These are phyloP conservation scores for Adelges cooleyi DNA, from an alignment of 1,140 invertebrate species.

Conservation along the genomic window DNA sequence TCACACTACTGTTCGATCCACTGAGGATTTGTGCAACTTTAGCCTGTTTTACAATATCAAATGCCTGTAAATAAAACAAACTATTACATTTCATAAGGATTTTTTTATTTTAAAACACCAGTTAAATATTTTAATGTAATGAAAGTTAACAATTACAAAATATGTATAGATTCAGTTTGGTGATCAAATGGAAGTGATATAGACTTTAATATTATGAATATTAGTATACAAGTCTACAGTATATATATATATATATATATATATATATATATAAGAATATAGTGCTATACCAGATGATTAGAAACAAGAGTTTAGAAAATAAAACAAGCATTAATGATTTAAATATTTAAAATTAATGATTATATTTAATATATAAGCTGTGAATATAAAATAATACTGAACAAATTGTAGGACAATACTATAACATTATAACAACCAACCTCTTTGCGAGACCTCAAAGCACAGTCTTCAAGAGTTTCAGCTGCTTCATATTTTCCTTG, in stretches of 20 bases:
- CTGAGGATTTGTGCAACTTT: slow-evolving; percentile 62
- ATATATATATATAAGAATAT: too few species aligned
- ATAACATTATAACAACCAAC: slow-evolving; percentile 44
- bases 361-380: background rate
- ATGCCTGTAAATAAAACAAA: slow-evolving; percentile 46
- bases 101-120: background rate
- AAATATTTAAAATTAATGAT: background rate
- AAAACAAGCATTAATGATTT: too few species aligned
- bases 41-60: slow-evolving; percentile 82
- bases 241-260: too few species aligned
- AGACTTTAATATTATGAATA: too few species aligned
- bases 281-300: too few species aligned
- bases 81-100: background rate
- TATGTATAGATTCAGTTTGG: slow-evolving; percentile 35
- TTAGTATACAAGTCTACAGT: too few species aligned
- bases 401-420: background rate
- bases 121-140: background rate
- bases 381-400: background rate
- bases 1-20: slow-evolving; percentile 37
- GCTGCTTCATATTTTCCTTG: slow-evolving; percentile 94
- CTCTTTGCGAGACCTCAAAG: slow-evolving; percentile 84
- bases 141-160: background rate
- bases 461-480: slow-evolving; percentile 96
- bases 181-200: too few species aligned
- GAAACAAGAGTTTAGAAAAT: too few species aligned